Conservation (phyloP, 2,797 vertebrate genomes). For the Sebastes kiyomatsui region DNA sequence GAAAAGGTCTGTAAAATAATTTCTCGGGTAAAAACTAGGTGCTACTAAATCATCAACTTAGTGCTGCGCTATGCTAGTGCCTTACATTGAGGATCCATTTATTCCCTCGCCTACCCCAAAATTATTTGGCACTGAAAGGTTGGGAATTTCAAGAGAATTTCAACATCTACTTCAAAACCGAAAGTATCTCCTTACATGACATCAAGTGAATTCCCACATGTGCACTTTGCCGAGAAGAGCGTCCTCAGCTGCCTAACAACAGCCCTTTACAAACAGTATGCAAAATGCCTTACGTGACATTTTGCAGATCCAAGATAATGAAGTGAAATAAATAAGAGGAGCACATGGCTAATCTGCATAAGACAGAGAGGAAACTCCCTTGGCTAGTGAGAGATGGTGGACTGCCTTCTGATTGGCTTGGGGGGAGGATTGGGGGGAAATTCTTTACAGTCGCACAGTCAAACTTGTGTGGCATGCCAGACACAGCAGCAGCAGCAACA, state of each 20-base stretch:
- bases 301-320: slow-evolving; percentile 80
- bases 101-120: background rate
- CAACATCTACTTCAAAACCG: background rate
- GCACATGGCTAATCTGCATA: slow-evolving; percentile 99
- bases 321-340: slow-evolving; percentile 91
- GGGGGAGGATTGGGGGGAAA: slow-evolving; percentile 78
- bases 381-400: slow-evolving; percentile 91
- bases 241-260: slow-evolving; percentile 34
- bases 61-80: background rate
- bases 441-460: slow-evolving; percentile 74
- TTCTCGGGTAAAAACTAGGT: background rate
- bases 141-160: background rate
- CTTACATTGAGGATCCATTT: background rate
- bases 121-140: background rate
- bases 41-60: background rate
- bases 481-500: slow-evolving; percentile 35
- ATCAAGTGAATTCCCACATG: slow-evolving; percentile 16
- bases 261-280: slow-evolving; percentile 54
- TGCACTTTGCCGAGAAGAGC: slow-evolving; percentile 11
- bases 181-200: background rate
- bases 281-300: slow-evolving; percentile 86
- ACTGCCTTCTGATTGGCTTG: slow-evolving; percentile 87
- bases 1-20: no score
- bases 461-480: slow-evolving; percentile 69
- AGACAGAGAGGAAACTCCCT: slow-evolving; percentile 91